Evolutionary conservation across 2,888 invertebrate genomes (phyloP), one percentile per base, ranked within the genome.

Genomic region (Lochmaea crataegi): DNA sequence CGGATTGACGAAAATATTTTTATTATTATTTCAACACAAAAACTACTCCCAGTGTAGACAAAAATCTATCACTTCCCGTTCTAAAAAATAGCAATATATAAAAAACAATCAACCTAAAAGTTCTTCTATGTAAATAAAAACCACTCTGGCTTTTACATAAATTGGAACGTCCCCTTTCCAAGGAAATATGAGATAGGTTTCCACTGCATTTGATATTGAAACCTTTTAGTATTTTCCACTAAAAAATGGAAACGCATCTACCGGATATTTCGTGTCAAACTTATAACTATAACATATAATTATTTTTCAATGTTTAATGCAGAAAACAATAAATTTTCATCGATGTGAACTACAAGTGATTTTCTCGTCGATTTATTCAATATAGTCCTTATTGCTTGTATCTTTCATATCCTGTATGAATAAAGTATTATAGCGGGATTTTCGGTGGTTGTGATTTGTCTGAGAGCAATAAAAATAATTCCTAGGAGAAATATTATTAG

Each of bases 401-500:
- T 10, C 16, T 53, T 53, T 53, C 16, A 53, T 53, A 18, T 53
- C 10, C 3, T 53, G 53, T 53, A 53, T 53, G 53, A 53, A 53
- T 53, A 53, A 53, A 53, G 18, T 53, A 53, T 48, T 48, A n/a
- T 48, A n/a, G 4, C n/a, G 14, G 12, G 1, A 14, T 48, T 14
- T 12, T 11, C 18, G 14, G 4, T 16, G 18, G 12, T 53, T 65
- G 14, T 65, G 22, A 65, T 65, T 66, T 57, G 38, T 58, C 67
- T 41, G 42, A 10, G 14, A 26, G 32, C 45, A 42, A 67, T 67
- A 67, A 67, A 67, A 58, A 45, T 67, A 58, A 67, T 67, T 58
- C 67, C 58, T 57, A 10, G 41, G 42, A 42, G 61, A 53, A 53
- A 5, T 67, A 16, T 67, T 67, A 45, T 67, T 58, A 67, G 58